Percentiles rank a stretch among this genome's conserved stretches.
Evolutionary conservation across 2,888 invertebrate genomes (phyloP).

Genomic region (Trissonchulus latispiculum): DNA sequence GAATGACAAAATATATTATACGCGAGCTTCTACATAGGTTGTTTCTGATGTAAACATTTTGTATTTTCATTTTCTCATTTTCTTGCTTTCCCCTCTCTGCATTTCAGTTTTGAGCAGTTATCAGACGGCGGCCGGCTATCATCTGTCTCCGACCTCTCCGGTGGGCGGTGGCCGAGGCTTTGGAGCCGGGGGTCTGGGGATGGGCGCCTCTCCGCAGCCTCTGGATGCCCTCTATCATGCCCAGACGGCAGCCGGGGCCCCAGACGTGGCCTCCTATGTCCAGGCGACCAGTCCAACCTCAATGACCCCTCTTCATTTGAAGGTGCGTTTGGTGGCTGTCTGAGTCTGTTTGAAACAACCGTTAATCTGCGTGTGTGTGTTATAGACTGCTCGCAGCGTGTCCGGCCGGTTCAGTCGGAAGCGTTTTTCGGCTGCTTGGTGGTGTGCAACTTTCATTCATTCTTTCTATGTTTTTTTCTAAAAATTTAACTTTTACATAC

Average conservation of each 20-base stretch:
- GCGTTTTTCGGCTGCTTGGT: too few relatives aligned
- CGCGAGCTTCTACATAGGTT: too few relatives aligned
- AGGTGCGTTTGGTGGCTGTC: conserved; percentile 4
- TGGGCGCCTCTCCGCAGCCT: not conserved
- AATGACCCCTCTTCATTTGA: conserved; percentile 11
- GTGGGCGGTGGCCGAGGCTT: not conserved
- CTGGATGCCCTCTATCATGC: conserved; percentile 1
- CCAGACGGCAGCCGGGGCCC: not conserved
- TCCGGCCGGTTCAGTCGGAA: too few relatives aligned
- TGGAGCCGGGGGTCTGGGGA: not conserved
- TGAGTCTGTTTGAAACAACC: too few relatives aligned
- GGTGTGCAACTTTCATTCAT: too few relatives aligned
- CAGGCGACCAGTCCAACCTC: conserved; percentile 14
- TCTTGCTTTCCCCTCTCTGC: not conserved
- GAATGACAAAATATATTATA: too few relatives aligned
- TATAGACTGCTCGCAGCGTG: too few relatives aligned
- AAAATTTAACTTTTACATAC: too few relatives aligned
- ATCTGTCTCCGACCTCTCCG: conserved; percentile 7
- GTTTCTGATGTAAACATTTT: too few relatives aligned
- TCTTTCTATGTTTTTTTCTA: too few relatives aligned
- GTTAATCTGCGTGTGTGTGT: too few relatives aligned
- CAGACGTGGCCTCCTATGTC: conserved; percentile 11
- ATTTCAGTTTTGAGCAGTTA: conserved; percentile 9
- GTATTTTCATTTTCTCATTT: too few relatives aligned
- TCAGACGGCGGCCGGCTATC: conserved; percentile 10